Conservation (phyloP, 2,113 vertebrate genomes). For the Craseonycteris thonglongyai region DNA sequence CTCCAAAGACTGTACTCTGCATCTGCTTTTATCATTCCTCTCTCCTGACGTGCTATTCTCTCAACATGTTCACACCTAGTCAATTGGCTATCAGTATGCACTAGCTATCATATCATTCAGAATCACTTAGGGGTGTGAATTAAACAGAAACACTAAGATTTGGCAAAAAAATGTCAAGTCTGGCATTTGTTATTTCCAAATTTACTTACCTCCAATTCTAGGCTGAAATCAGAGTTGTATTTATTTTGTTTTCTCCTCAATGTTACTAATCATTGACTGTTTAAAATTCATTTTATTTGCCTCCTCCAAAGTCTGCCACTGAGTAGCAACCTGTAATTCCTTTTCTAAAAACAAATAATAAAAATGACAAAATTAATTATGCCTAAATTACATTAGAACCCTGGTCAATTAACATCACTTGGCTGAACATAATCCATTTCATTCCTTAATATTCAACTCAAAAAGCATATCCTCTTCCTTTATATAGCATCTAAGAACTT, state of each 20-base stretch:
- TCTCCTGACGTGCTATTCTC: not conserved
- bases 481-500: not conserved
- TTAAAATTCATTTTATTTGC: not conserved
- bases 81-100: not conserved
- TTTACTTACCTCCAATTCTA: not conserved
- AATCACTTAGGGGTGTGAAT: not conserved
- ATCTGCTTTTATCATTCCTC: not conserved
- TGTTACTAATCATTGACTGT: not conserved
- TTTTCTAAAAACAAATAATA: not conserved
- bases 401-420: not conserved
- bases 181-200: not conserved
- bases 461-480: not conserved
- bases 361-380: not conserved
- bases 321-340: not conserved
- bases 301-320: not conserved
- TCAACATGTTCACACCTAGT: not conserved
- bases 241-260: not conserved
- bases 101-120: not conserved
- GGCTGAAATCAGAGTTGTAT: not conserved
- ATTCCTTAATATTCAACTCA: not conserved
- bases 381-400: not conserved
- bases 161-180: not conserved
- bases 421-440: not conserved
- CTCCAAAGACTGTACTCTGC: not conserved
- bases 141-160: not conserved